Evolutionary conservation across 2,113 vertebrate species (phyloP), one percentile per base, ranked within the genome.

Genomic region (Trematomus loennbergii): DNA sequence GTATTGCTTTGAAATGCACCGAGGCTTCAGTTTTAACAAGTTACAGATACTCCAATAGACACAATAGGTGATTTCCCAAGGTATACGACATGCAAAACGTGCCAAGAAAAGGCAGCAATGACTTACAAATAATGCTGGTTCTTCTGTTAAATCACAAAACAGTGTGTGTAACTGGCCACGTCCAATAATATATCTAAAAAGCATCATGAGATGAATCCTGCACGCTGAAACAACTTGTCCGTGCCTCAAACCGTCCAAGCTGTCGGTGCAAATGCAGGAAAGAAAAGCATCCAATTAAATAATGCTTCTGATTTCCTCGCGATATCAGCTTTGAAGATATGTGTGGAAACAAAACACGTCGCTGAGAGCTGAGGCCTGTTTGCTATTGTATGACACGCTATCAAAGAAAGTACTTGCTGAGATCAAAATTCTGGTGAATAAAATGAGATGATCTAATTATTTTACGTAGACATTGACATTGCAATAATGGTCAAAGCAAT

Each of bases 1-100:
- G 16, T 50, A 52, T 52, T 29, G 50, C 22, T 73, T 79, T 83
- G 17, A 63, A 72, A 43, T 53, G 3, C 16, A 9, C 4, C 36
- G 4, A 10, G 43, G n/a, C 53, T 52, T 22, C 6, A 3, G 58
- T 13, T 68, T 50, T 8, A 15, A 63, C 33, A 57, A 25, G 16
- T 33, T 53, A 17, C 45, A 9, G 33, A 62, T 53, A 12, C 33
- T 40, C 12, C n/a, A 60, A 18, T 9, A 1, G 36, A 46, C 13
- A 65, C 20, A 74, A 43, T 0, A 40, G 13, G 25, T 12, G 0
- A 46, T 36, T 67, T 55, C 17, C 43, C 4, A 36, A n/a, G 20
- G 25, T 48, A 29, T 33, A 3, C 12, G 33, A 15, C 3, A 49
- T n/a, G 53, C 20, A 25, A 45, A 54, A 43, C 18, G 20, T 58